A percentile compares a stretch with the other conserved stretches of the same genome.
phyloP scores from a whole-genome alignment of 2,888 invertebrate species.

The Barypeithes pellucidus region DNA sequence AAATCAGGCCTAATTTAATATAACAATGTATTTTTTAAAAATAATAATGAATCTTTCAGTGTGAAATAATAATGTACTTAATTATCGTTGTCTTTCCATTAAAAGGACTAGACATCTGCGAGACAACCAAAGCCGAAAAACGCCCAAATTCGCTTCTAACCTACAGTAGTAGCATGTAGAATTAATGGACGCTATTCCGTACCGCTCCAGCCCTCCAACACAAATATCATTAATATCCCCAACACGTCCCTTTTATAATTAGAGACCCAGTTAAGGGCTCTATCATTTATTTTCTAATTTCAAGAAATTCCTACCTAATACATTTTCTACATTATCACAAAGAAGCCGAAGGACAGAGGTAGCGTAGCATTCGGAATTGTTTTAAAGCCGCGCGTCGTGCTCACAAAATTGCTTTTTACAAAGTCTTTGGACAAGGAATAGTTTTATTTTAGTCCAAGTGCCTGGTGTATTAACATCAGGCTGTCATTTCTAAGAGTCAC shows the following conservation, averaged over 20 bases:
- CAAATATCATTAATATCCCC: constrained; percentile 20
- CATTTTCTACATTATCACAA: constrained; percentile 25
- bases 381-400: constrained; percentile 15
- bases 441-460: constrained; percentile 2
- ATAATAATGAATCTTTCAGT: too few species aligned
- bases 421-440: neutral
- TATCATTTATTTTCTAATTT: constrained; percentile 31
- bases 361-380: constrained; percentile 19
- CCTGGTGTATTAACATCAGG: too few species aligned
- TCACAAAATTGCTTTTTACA: neutral
- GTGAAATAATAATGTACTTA: too few species aligned
- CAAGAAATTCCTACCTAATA: constrained; percentile 16
- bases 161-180: constrained; percentile 8
- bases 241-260: constrained; percentile 20
- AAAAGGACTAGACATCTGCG: neutral
- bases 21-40: too few species aligned
- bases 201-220: constrained; percentile 10
- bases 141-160: constrained; percentile 5
- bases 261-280: constrained; percentile 21
- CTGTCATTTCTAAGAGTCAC: too few species aligned
- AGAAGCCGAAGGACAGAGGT: constrained; percentile 4
- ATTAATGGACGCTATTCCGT: constrained; percentile 7
- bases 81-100: too few species aligned
- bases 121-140: neutral
- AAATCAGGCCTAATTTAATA: too few species aligned